phyloP scores from a whole-genome alignment of 2,888 invertebrate species.

The Hyposoter didymator region DNA sequence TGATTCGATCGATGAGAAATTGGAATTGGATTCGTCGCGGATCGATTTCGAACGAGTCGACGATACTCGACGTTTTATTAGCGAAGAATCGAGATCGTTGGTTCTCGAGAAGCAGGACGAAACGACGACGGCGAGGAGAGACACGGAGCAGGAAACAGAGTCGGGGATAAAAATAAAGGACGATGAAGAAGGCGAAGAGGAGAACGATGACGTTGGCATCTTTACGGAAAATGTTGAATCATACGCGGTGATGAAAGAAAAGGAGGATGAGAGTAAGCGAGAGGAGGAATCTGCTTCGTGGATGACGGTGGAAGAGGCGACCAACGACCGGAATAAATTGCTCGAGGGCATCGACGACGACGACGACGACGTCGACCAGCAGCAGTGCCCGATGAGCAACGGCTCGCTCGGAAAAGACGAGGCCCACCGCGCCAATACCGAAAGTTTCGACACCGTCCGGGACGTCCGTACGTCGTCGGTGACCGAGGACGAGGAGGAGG shows the following conservation, averaged over 20 bases:
- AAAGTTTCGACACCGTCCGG: conserved; percentile 24
- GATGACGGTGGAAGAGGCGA: conserved; percentile 76
- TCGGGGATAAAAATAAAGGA: conserved; percentile 22
- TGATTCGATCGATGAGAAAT: too few relatives aligned
- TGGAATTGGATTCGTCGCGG: too few relatives aligned
- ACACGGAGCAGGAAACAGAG: conserved; percentile 27
- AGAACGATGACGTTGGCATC: too few relatives aligned
- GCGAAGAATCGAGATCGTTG: conserved; percentile 32
- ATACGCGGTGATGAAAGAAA: conserved; percentile 58
- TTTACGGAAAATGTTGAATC: conserved; percentile 59
- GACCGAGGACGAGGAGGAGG: too few relatives aligned
- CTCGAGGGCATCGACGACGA: conserved; percentile 60
- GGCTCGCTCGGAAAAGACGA: conserved; percentile 39
- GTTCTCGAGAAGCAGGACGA: conserved; percentile 18
- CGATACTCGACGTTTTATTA: conserved; percentile 35
- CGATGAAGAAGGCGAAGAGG: too few relatives aligned
- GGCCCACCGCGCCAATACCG: conserved; percentile 33
- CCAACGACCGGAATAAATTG: conserved; percentile 63
- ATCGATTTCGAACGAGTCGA: too few relatives aligned
- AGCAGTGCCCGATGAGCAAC: conserved; percentile 31
- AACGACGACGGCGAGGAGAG: conserved; percentile 4
- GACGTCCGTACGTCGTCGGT: too few relatives aligned
- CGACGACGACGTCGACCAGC: conserved; percentile 28
- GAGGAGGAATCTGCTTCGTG: conserved; percentile 69
- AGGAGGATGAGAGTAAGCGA: conserved; percentile 64